Conservation (phyloP, 2,888 invertebrate genomes). For the Sarcophaga variegata region DNA sequence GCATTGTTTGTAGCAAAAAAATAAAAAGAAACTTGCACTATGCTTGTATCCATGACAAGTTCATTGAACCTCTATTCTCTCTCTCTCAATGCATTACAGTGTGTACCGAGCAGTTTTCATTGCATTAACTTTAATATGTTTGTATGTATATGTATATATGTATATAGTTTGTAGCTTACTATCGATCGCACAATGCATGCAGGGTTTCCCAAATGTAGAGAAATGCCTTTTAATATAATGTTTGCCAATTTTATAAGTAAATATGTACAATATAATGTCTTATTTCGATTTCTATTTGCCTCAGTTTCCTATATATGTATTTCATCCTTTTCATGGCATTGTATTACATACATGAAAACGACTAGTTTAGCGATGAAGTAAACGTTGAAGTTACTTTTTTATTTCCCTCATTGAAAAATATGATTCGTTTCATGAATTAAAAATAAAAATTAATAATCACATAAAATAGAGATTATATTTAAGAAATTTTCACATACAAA, state of each 20-base stretch:
- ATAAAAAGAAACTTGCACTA: constrained; percentile 48
- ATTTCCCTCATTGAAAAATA: neutral
- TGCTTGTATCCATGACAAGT: constrained; percentile 72
- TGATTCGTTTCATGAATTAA: too few species aligned
- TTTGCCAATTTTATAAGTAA: too few species aligned
- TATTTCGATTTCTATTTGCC: neutral
- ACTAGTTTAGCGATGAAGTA: neutral
- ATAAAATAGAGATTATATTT: too few species aligned
- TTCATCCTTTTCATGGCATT: neutral
- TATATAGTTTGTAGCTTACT: constrained; percentile 18
- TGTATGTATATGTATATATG: constrained; percentile 16
- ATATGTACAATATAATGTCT: too few species aligned
- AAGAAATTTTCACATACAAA: neutral
- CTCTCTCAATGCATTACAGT: constrained; percentile 51
- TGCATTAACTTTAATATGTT: neutral
- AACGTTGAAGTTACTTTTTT: neutral
- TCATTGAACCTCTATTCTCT: constrained; percentile 70
- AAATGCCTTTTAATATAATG: too few species aligned
- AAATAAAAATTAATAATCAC: too few species aligned
- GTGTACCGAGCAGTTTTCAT: constrained; percentile 17
- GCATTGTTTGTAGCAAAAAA: constrained; percentile 15
- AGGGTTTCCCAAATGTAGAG: neutral
- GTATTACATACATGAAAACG: neutral
- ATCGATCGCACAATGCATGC: constrained; percentile 15
- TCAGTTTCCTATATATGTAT: neutral